Base-by-base conservation (phyloP, 2,797 vertebrate genomes). In the Onychomys torridus region DNA sequence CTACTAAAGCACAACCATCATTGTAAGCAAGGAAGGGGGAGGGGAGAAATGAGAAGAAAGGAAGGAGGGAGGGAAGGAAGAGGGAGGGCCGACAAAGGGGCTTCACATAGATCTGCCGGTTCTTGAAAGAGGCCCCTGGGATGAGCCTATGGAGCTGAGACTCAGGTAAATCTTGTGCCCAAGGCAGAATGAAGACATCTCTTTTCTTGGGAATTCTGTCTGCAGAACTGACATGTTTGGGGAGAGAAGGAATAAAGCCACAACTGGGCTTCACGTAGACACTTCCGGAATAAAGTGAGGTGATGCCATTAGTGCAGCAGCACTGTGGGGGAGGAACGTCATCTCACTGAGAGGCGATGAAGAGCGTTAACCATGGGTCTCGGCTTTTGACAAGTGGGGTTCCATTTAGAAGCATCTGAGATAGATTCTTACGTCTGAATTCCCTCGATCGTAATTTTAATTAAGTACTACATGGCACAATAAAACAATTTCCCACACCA, bases 391-490 rank as follows among this genome's bases (percentile, higher is more conserved):
- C 90, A 77, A 85, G 69, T 0, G 55, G 2, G 29, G 10, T 34
- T 89, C 32, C 73, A 21, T 46, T 55, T 73, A 89, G 63, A 78
- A 69, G 32, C n/a, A 25, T 79, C 88, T 17, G 9, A 49, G 59
- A 65, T 46, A 86, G 76, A 59, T 43, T 17, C 13, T 59, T 12
- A 11, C n/a, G 32, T n/a, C 29, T 7, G 77, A 43, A 57, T 78
- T 37, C 61, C 69, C 76, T 82, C n/a, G 10, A 34, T 78, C 77
- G 49, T 77, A 65, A 25, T 73, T 92, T 91, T 95, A 71, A 96
- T 67, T 84, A 91, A 75, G 49, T 37, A 23, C 13, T 57, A 85
- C 19, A 23, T 4, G 59, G 9, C n/a, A 37, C 49, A 73, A 57
- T 83, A 83, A 91, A 96, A 92, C 25, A 94, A 40, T 21, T 37